phyloP scores from a whole-genome alignment of 2,888 invertebrate genomes.

The Cataglyphis rosenhaueri region DNA sequence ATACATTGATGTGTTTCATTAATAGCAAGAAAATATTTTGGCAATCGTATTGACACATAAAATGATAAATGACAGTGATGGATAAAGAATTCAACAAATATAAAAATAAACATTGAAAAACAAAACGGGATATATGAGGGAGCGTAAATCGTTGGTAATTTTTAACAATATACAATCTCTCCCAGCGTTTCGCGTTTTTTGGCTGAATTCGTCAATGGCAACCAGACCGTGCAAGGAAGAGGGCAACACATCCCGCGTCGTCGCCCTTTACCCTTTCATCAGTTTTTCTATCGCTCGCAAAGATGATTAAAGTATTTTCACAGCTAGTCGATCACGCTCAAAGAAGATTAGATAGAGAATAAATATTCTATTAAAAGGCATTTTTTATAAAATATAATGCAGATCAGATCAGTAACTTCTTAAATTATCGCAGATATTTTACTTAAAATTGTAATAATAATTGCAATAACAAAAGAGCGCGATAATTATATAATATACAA shows the following conservation, averaged over 20 bases:
- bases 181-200: neutral
- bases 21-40: neutral
- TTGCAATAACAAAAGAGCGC: neutral
- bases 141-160: neutral
- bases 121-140: neutral
- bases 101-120: neutral
- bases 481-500: neutral
- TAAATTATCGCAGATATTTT: neutral
- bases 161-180: neutral
- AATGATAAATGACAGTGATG: neutral
- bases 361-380: neutral
- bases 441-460: neutral
- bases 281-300: neutral
- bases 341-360: constrained; percentile 21
- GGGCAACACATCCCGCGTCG: constrained; percentile 16
- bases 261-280: constrained; percentile 16
- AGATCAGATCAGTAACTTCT: neutral
- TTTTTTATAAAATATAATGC: neutral
- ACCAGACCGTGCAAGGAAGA: neutral
- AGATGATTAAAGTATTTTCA: neutral
- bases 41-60: neutral
- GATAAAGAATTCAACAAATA: neutral
- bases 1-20: neutral
- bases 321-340: constrained; percentile 6
- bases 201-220: neutral